phyloP scores from a whole-genome alignment of 2,888 invertebrate species.

The Eupithecia subumbrata region DNA sequence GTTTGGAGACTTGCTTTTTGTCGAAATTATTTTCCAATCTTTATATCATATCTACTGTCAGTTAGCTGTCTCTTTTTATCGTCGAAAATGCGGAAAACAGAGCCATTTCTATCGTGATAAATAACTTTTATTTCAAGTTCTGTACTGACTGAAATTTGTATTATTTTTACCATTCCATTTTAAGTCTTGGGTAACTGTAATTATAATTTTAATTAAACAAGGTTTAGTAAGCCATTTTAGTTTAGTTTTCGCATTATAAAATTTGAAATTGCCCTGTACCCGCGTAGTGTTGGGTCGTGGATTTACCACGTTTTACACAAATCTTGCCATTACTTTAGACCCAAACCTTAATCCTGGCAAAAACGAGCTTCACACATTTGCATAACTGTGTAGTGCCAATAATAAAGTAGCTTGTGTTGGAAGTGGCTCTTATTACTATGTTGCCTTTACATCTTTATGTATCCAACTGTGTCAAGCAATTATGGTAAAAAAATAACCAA shows the following conservation, averaged over 20 bases:
- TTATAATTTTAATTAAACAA: constrained; percentile 49
- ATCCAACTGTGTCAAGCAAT: not conserved
- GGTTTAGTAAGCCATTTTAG: constrained; percentile 45
- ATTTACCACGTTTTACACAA: constrained; percentile 61
- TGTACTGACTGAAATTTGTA: constrained; percentile 17
- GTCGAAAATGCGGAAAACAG: constrained; percentile 38
- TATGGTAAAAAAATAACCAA: no score
- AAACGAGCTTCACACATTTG: constrained; percentile 60
- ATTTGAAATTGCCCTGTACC: constrained; percentile 46
- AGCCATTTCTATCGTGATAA: constrained; percentile 23
- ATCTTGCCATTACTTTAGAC: constrained; percentile 64
- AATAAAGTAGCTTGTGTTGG: constrained; percentile 23
- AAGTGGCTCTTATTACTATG: constrained; percentile 6
- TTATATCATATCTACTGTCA: constrained; percentile 74
- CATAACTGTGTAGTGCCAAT: constrained; percentile 55
- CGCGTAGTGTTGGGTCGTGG: constrained; percentile 50
- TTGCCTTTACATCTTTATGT: not conserved
- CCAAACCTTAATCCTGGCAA: constrained; percentile 62
- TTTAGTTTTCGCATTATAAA: constrained; percentile 49
- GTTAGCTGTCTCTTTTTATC: constrained; percentile 61
- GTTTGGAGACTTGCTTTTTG: constrained; percentile 81
- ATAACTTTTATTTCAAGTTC: constrained; percentile 22
- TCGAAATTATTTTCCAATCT: constrained; percentile 79
- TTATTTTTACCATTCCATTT: constrained; percentile 22
- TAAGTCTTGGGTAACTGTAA: constrained; percentile 32